Percentiles rank a stretch among this genome's conserved stretches.
Evolutionary conservation across 2,888 invertebrate genomes (phyloP).

Genomic region (Sesia apiformis): DNA sequence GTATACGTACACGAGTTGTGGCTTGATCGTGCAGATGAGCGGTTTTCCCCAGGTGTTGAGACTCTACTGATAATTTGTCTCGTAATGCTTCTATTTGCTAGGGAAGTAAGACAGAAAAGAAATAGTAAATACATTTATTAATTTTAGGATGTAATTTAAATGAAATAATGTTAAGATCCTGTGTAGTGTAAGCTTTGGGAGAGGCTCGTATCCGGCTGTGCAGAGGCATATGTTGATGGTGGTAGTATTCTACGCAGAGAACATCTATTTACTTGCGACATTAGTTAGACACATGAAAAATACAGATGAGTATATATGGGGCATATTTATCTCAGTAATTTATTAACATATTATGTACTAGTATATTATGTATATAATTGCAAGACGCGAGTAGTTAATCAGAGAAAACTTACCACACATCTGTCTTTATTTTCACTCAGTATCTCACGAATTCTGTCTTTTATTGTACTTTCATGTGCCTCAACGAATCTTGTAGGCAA

Average conservation of each 20-base stretch:
- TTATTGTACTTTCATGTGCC: conserved; percentile 84
- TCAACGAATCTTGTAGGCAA: conserved; percentile 83
- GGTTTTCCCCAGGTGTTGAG: conserved; percentile 81
- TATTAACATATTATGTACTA: no score
- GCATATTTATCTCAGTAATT: no score
- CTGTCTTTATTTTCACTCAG: conserved; percentile 85
- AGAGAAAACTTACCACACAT: conserved; percentile 74
- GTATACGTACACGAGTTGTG: conserved; percentile 75
- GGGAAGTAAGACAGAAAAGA: conserved; percentile 1
- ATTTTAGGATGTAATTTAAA: conserved; percentile 5
- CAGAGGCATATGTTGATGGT: no score
- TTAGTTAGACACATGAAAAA: no score
- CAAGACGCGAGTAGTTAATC: no score
- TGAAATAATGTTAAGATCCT: not conserved
- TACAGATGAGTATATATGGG: no score
- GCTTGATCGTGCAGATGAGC: conserved; percentile 80
- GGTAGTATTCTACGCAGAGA: no score
- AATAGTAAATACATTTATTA: not conserved
- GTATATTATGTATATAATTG: no score
- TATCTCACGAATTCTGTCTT: conserved; percentile 85
- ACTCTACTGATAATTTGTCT: conserved; percentile 82
- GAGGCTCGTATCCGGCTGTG: no score
- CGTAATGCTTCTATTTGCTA: conserved; percentile 85
- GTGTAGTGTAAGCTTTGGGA: not conserved
- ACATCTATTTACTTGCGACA: no score